A percentile compares a stretch with the other conserved stretches of the same genome.
phyloP scores from a whole-genome alignment of 2,888 invertebrate species.

The Camponotus fellah region DNA sequence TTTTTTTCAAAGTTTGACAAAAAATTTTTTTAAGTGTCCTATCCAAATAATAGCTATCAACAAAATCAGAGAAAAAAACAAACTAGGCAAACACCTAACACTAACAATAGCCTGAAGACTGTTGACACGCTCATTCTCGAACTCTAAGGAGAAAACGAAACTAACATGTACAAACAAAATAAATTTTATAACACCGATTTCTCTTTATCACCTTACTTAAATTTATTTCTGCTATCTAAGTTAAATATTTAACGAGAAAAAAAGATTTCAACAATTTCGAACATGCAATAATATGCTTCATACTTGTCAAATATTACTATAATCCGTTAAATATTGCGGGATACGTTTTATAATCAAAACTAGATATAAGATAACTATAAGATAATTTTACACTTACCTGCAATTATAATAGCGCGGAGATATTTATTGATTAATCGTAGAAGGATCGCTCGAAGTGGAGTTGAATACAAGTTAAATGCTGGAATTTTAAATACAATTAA shows the following conservation, averaged over 20 bases:
- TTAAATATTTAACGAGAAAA: background rate
- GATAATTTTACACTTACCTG: slow-evolving; percentile 28
- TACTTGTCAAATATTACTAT: background rate
- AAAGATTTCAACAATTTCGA: background rate
- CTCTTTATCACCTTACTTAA: background rate
- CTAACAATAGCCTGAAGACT: background rate
- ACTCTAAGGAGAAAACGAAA: background rate
- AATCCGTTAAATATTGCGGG: background rate
- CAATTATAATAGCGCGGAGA: background rate
- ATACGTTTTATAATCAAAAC: background rate
- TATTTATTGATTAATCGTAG: too few species aligned
- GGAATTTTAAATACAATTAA: slow-evolving; percentile 23
- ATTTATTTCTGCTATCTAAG: background rate
- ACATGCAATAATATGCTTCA: background rate
- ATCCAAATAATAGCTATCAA: slow-evolving; percentile 33
- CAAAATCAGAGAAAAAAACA: slow-evolving; percentile 7
- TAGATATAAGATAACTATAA: background rate
- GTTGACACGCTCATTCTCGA: slow-evolving; percentile 1
- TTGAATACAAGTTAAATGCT: slow-evolving; percentile 7
- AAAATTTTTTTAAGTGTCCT: slow-evolving; percentile 29
- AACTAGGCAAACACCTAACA: background rate
- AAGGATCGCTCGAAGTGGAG: background rate
- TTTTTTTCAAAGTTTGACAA: slow-evolving; percentile 22
- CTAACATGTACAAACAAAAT: slow-evolving; percentile 5
- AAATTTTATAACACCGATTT: slow-evolving; percentile 7